A percentile compares a stretch with the other conserved stretches of the same genome.
Conservation (phyloP, 92 coral and sea anemone genomes). For the Bergia puertoricense region DNA sequence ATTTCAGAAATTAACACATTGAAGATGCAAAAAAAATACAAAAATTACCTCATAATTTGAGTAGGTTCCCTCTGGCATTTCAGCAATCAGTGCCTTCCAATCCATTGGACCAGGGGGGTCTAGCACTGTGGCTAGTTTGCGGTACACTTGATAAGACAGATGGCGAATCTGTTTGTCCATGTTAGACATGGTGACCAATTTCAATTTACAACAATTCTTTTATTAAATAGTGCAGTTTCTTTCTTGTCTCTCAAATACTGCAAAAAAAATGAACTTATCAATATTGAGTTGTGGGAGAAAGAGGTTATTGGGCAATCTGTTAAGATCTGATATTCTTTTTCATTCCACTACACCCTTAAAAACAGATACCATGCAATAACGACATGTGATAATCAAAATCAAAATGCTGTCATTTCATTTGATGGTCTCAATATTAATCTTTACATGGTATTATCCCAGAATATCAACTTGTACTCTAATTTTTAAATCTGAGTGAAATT, state of each 20-base stretch:
- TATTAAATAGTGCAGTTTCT: not conserved
- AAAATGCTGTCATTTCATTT: no score
- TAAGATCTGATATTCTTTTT: no score
- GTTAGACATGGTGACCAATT: conserved; percentile 38
- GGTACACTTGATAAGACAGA: conserved; percentile 61
- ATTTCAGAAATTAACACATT: not conserved
- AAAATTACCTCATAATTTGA: conserved; percentile 57
- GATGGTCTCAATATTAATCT: no score
- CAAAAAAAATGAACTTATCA: not conserved
- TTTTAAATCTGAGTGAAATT: no score
- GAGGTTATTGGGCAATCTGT: no score
- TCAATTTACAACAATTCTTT: not conserved
- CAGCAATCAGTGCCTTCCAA: conserved; percentile 84
- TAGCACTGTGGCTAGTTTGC: conserved; percentile 53
- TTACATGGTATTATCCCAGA: no score
- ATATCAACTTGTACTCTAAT: no score
- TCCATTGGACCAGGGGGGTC: conserved; percentile 71
- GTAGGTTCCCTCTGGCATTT: conserved; percentile 75
- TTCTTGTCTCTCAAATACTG: not conserved
- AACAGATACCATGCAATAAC: no score
- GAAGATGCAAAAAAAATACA: not conserved
- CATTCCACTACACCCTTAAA: no score
- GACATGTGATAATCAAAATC: no score
- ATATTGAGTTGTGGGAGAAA: no score
- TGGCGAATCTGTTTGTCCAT: conserved; percentile 68